Conservation (phyloP, 1,140 invertebrate genomes). For the Teleogryllus occipitalis region DNA sequence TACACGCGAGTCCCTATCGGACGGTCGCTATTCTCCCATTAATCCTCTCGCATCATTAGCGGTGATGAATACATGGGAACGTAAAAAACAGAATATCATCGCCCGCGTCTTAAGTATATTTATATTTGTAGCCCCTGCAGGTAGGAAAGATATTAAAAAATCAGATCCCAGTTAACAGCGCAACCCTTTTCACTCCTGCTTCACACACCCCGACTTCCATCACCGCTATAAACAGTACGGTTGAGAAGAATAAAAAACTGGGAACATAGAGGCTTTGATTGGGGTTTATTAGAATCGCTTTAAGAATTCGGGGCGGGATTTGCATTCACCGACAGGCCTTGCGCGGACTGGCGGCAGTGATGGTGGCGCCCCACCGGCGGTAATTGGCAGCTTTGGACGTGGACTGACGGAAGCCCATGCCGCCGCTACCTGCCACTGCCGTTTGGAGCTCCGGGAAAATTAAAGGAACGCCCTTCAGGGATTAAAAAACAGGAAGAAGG, state of each 20-base stretch:
- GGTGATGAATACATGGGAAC: neutral
- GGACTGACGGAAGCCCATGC: neutral
- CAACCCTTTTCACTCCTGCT: neutral
- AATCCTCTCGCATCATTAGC: neutral
- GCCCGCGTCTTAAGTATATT: neutral
- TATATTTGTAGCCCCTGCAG: neutral
- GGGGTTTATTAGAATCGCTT: neutral
- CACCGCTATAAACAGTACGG: neutral
- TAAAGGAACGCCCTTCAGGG: neutral
- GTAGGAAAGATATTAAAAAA: neutral
- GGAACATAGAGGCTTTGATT: neutral
- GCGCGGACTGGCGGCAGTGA: neutral
- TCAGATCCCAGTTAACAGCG: neutral
- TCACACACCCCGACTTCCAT: neutral
- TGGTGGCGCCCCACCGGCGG: neutral
- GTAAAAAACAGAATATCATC: neutral
- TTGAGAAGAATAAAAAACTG: neutral
- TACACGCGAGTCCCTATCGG: neutral
- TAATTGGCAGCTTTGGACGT: neutral
- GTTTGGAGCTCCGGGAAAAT: neutral
- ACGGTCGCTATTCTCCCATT: neutral
- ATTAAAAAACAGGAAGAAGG: neutral
- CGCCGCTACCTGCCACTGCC: neutral
- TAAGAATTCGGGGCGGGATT: neutral
- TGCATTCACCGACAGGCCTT: neutral